Evolutionary conservation across 2,888 invertebrate species (phyloP).

Genomic region (Epinotia brunnichana): DNA sequence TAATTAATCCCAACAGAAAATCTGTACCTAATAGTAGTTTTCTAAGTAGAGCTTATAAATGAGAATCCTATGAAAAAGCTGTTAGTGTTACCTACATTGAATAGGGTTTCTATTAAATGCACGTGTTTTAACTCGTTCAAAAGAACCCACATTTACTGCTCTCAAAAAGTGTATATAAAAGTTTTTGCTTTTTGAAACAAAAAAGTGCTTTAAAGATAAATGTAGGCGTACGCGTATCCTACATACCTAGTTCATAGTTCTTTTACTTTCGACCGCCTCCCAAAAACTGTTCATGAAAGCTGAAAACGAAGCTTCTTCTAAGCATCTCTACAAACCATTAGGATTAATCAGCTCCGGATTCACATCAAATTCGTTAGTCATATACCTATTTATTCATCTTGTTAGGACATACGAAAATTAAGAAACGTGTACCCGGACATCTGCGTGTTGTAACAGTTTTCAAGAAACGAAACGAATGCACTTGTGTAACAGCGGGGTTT

Average conservation of each 20-base stretch:
- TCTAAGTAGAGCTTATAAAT: neutral
- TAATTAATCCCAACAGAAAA: neutral
- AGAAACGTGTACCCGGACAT: constrained; percentile 5
- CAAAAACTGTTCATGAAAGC: neutral
- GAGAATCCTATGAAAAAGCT: neutral
- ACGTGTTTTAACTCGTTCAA: neutral
- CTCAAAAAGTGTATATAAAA: no score
- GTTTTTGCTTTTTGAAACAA: no score
- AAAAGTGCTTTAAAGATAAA: no score
- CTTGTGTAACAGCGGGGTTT: constrained; percentile 24
- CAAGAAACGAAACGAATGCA: constrained; percentile 15
- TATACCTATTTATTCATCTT: no score
- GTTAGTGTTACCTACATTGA: neutral
- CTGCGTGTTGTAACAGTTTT: constrained; percentile 19
- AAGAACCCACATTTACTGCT: no score
- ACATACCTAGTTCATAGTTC: no score
- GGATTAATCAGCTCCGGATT: neutral
- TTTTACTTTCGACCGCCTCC: neutral
- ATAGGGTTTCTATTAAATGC: neutral
- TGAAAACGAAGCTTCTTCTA: neutral
- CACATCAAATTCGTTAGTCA: neutral
- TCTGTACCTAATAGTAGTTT: neutral
- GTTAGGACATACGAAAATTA: neutral
- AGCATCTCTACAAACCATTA: neutral
- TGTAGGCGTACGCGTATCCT: no score